phyloP scores from a whole-genome alignment of 2,797 vertebrate species.

The Acestrorhynchus altus region DNA sequence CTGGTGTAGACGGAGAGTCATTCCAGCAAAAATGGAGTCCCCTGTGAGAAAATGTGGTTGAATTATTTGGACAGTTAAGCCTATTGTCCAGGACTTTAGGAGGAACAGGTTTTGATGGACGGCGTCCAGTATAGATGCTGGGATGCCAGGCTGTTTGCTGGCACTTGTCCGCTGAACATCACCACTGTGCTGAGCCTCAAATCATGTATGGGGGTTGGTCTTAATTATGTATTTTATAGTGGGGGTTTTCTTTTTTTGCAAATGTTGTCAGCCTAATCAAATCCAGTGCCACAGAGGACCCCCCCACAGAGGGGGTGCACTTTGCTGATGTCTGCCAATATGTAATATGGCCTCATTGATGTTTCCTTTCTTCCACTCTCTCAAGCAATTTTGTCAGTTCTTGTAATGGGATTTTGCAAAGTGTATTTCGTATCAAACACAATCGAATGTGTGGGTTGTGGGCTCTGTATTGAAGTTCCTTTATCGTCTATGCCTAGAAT shows the following conservation, averaged over 20 bases:
- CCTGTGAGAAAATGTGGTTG: slow-evolving; percentile 55
- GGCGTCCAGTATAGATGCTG: slow-evolving; percentile 29
- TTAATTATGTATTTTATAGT: slow-evolving; percentile 25
- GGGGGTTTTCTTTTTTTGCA: not conserved
- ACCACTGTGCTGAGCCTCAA: slow-evolving; percentile 14
- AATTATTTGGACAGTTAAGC: slow-evolving; percentile 49
- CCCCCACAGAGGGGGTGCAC: slow-evolving; percentile 15
- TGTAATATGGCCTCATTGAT: slow-evolving; percentile 26
- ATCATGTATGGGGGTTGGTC: slow-evolving; percentile 30
- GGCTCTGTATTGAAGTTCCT: slow-evolving; percentile 8
- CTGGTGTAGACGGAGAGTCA: slow-evolving; percentile 8
- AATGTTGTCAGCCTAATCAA: slow-evolving; percentile 21
- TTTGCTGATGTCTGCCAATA: slow-evolving; percentile 35
- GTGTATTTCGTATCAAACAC: slow-evolving; percentile 33
- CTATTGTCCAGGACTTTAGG: slow-evolving; percentile 50
- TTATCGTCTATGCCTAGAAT: slow-evolving; percentile 10
- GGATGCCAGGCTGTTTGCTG: slow-evolving; percentile 36
- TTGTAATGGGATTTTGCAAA: slow-evolving; percentile 44
- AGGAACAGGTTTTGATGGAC: slow-evolving; percentile 41
- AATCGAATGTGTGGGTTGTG: slow-evolving; percentile 36
- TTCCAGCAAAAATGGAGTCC: slow-evolving; percentile 36
- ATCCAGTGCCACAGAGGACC: slow-evolving; percentile 16
- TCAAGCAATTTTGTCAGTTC: slow-evolving; percentile 27
- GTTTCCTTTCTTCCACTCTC: not conserved
- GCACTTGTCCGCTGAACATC: slow-evolving; percentile 36